Evolutionary conservation across 2,888 invertebrate genomes (phyloP), one percentile per base, ranked within the genome.

Genomic region (Sesia bembeciformis): DNA sequence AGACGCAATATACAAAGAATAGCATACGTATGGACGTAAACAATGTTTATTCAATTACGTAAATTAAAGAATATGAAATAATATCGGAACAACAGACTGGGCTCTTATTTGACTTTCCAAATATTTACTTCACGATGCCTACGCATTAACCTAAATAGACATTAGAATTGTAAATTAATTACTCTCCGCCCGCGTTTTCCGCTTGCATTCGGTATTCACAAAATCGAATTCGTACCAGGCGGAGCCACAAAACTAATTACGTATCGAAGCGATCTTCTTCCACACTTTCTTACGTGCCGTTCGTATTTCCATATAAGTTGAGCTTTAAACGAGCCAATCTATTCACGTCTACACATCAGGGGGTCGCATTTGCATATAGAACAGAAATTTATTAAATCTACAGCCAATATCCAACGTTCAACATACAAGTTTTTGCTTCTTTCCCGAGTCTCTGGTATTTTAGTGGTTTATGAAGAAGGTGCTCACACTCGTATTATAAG

Each of bases 381-480:
- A 87, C 85, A 87, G 87, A 87, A 88, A 89, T 89, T 89, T 89
- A 89, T 89, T 89, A 89, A 89, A 89, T 89, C 89, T 88, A 88
- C 87, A 83, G 87, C 85, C 88, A 88, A 89, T 89, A 89, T 87
- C 81, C 81, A 73, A 78, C 85, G 87, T 81, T 78, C 81, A 76
- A 85, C 85, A 86, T 83, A 81, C 81, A 85, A 84, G 81, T 85
- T 53, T 82, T 86, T 79, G 79, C 84, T 82, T 81, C 79, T 80
- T 76, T 71, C 66, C 72, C 70, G 74, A 74, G 74, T 77, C 72
- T 73, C 72, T 70, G 74, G 78, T 79, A 78, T 76, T 23, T 39
- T 23, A 50, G 50, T 50, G 46, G 23, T 46, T 46, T 46, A 23
- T 46, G 7, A 46, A 46, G 23, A 23, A 23, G 23, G 23, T 23